Evolutionary conservation across 2,113 vertebrate species (phyloP), one percentile per base, ranked within the genome.

Genomic region (Toxostoma redivivum): DNA sequence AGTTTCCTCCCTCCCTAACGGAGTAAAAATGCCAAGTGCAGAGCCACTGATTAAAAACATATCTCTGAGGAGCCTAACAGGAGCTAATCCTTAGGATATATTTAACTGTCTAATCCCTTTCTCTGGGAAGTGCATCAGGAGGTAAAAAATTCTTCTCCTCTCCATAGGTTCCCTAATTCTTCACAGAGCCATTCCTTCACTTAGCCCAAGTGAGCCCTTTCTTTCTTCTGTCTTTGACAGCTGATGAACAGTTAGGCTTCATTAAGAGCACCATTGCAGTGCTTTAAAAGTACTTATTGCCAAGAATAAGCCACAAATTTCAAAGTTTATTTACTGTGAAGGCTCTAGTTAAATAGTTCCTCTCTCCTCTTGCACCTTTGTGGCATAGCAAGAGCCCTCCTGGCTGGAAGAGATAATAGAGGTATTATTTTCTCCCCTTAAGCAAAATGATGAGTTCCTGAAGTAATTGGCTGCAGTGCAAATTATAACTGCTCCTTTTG

Each of bases 401-500:
- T 3, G 10, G 35, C 48, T 88, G 73, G 54, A 25, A 60, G 48
- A 12, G 61, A 31, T 79, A 79, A 92, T 86, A 72, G 30, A 48
- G 58, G 27, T 62, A 64, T 85, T 93, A 50, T 90, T 86, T 91
- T 93, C 84, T 95, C 18, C 57, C 83, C 64, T n/a, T 69, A 95
- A 93, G 94, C 94, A 91, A 89, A 83, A 69, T 15, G 17, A 94
- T 84, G 81, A 94, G 80, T 71, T 94, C 83, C 92, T 92, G 28
- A 96, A 88, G 92, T 96, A 94, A 94, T 79, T 84, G 5, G 15
- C 71, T 92, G 79, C 92, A 95, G 95, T 90, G 93, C 96, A 98
- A 97, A 97, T 96, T 95, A 93, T 94, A 95, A 90, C 94, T 88
- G 76, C 96, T 95, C 84, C 90, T 88, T 85, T 94, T 88, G 72